These are phyloP conservation scores for Sminthurinus signatus DNA, from an alignment of 1,140 invertebrate species.

Conservation along the genomic window DNA sequence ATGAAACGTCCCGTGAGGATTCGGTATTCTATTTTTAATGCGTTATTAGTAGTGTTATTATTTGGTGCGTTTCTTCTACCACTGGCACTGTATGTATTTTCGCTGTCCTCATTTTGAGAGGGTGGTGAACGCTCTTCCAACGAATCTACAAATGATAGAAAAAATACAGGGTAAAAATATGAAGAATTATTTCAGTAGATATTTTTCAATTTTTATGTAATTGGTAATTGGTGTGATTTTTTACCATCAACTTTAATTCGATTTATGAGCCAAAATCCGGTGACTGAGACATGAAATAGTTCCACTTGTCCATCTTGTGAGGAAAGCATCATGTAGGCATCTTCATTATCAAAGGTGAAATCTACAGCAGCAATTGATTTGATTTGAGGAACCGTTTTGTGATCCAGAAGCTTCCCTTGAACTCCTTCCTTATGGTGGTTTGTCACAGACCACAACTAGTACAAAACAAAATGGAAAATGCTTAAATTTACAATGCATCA, in stretches of 20 bases:
- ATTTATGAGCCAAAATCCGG: conserved; percentile 21
- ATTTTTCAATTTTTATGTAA: not conserved
- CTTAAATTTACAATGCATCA: no score
- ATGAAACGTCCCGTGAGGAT: conserved; percentile 19
- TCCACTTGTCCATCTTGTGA: conserved; percentile 19
- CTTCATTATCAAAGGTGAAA: not conserved
- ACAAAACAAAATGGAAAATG: no score
- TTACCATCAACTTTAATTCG: conserved; percentile 28
- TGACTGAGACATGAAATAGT: not conserved
- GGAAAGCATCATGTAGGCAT: conserved; percentile 4
- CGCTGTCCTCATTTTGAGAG: not conserved
- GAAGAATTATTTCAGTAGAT: not conserved
- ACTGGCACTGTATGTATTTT: not conserved
- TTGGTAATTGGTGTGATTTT: not conserved
- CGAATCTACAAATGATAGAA: not conserved
- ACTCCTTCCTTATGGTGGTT: conserved; percentile 3
- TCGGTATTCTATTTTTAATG: conserved; percentile 12
- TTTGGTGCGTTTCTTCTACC: not conserved
- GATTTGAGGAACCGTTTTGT: conserved; percentile 12
- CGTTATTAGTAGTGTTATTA: not conserved
- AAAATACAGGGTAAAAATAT: not conserved
- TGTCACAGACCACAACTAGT: conserved; percentile 26
- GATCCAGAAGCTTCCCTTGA: conserved; percentile 13
- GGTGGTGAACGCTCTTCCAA: not conserved
- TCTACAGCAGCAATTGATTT: conserved; percentile 23